A percentile compares a stretch with the other conserved stretches of the same genome.
Conservation (phyloP, 1,140 invertebrate species). For the Vanessa tameamea region DNA sequence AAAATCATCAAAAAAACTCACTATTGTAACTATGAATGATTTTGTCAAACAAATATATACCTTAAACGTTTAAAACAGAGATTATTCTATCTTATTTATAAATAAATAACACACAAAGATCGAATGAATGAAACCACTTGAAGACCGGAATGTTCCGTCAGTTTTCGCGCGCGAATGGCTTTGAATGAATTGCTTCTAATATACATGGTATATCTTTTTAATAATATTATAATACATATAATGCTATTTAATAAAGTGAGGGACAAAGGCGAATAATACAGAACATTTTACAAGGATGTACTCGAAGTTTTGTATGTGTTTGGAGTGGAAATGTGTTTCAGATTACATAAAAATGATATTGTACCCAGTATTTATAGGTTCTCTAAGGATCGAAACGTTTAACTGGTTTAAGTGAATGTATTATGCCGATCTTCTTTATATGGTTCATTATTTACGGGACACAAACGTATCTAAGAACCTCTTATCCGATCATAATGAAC, state of each 20-base stretch:
- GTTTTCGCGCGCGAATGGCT: constrained; percentile 68
- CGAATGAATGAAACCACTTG: constrained; percentile 59
- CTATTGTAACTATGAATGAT: constrained; percentile 7
- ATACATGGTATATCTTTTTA: constrained; percentile 69
- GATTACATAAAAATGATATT: constrained; percentile 35
- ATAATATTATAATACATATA: constrained; percentile 66
- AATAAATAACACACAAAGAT: constrained; percentile 28
- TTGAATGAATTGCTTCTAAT: constrained; percentile 54
- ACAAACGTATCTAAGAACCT: too few relatives aligned
- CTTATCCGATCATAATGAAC: too few relatives aligned
- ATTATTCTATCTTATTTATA: constrained; percentile 13
- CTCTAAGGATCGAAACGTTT: not conserved
- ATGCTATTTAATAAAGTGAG: constrained; percentile 53
- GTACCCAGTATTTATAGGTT: constrained; percentile 30
- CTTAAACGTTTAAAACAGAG: constrained; percentile 35
- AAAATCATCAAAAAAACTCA: constrained; percentile 38
- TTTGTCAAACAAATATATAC: constrained; percentile 29
- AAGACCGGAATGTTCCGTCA: constrained; percentile 71
- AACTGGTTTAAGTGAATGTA: not conserved
- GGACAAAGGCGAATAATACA: constrained; percentile 52
- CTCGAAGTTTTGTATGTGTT: constrained; percentile 42
- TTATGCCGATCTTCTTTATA: too few relatives aligned
- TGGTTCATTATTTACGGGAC: too few relatives aligned
- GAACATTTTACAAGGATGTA: constrained; percentile 46
- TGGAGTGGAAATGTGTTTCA: constrained; percentile 47